Conservation (phyloP, 2,113 vertebrate species). For the Beaufortia kweichowensis region DNA sequence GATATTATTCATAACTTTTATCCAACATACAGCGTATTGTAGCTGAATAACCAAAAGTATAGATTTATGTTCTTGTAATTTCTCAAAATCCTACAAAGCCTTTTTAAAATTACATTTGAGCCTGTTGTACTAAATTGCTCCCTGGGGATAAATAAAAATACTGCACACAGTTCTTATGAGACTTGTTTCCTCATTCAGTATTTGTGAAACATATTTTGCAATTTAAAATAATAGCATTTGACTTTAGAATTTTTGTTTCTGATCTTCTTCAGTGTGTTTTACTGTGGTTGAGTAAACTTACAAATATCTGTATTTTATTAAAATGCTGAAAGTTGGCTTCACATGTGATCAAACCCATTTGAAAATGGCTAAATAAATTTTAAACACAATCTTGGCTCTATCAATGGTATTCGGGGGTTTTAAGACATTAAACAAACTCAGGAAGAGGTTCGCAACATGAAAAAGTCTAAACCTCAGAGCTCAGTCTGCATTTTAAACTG, state of each 20-base stretch:
- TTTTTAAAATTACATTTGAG: neutral
- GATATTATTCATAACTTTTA: conserved; percentile 37
- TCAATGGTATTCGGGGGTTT: neutral
- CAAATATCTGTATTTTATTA: neutral
- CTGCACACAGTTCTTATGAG: too few species aligned
- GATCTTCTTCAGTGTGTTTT: neutral
- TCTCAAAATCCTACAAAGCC: neutral
- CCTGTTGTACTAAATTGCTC: neutral
- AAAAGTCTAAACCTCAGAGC: conserved; percentile 11
- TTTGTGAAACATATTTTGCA: conserved; percentile 10
- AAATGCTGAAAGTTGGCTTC: neutral
- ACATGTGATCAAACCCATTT: conserved; percentile 8
- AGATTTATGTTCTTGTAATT: neutral
- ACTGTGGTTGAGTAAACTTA: neutral
- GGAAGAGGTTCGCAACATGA: neutral
- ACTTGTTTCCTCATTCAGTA: neutral
- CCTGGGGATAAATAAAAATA: neutral
- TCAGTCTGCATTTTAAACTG: conserved; percentile 8
- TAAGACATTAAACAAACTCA: neutral
- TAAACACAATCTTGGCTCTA: conserved; percentile 10
- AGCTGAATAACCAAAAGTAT: neutral
- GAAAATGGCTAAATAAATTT: conserved; percentile 10
- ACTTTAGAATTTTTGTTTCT: neutral
- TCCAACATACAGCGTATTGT: conserved; percentile 13
- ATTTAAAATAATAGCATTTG: neutral